Percentiles rank a stretch among this genome's conserved stretches.
These are phyloP conservation scores for Rostratula benghalensis DNA, from an alignment of 2,113 vertebrate genomes.

Conservation along the genomic window DNA sequence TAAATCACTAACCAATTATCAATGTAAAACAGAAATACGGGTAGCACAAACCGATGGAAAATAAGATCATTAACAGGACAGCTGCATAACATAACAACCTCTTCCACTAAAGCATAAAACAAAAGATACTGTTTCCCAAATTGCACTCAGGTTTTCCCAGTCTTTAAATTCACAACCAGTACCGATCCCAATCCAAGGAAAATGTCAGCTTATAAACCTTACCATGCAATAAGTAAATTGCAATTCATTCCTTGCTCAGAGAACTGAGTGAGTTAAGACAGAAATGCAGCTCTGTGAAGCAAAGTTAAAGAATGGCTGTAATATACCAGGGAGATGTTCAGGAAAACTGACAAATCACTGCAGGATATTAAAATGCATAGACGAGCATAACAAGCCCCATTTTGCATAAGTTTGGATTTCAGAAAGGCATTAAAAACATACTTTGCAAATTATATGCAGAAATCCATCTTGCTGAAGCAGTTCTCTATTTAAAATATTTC, in stretches of 20 bases:
- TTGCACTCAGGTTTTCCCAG: neutral
- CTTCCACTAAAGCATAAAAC: neutral
- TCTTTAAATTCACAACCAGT: neutral
- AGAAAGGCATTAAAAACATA: slow-evolving; percentile 56
- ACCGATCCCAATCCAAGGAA: neutral
- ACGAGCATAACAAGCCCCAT: neutral
- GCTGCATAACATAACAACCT: neutral
- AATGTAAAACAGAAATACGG: neutral
- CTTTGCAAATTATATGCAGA: slow-evolving; percentile 48
- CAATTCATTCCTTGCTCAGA: neutral
- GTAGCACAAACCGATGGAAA: neutral
- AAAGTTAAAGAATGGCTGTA: slow-evolving; percentile 1
- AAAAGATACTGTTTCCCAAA: neutral
- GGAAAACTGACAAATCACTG: slow-evolving; percentile 38
- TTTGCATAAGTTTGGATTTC: slow-evolving; percentile 28
- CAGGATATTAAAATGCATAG: slow-evolving; percentile 64
- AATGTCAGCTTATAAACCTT: neutral
- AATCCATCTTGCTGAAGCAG: slow-evolving; percentile 49
- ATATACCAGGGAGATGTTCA: neutral
- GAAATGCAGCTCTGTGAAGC: neutral
- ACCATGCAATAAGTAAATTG: neutral
- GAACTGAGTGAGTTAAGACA: neutral
- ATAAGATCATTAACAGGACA: neutral
- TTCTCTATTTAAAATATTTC: slow-evolving; percentile 55
- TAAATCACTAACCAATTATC: neutral